Base-by-base conservation (phyloP, 2,797 vertebrate species). In the Brachymystax lenok region DNA sequence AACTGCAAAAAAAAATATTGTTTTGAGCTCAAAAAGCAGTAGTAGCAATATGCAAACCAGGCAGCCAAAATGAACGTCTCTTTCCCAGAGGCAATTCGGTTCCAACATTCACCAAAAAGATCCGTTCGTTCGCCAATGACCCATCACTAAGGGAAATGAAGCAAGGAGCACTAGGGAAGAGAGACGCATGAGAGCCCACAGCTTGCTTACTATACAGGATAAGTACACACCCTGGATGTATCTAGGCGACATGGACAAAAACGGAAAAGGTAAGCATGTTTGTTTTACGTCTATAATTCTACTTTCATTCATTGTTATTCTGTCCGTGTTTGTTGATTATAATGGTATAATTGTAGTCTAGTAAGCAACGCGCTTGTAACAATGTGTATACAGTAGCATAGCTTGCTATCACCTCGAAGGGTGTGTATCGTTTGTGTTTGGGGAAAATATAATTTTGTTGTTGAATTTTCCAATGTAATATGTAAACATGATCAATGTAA, bases 251-350 rank as follows among this genome's bases (percentile, higher is more conserved):
- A 83, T 87, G 80, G 87, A 88, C 59, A 85, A 21, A 46, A 79
- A 59, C 61, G 76, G 68, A 54, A 83, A 88, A 91, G 90, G 93
- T 94, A 80, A 86, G 86, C 5, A 4, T 67, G 2, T 5, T n/a
- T 59, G 54, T 59, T 24, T 61, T 21, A 21, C n/a, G 2, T 21
- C 19, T 21, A 3, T 5, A 61, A 3, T 10, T 61, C 7, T 10
- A 61, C n/a, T 61, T 61, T 19, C 56, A 61, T 61, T 61, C 56
- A 24, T 61, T 61, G 19, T 6, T 61, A 61, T 61, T 21, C 19
- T 61, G 7, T 61, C 56, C 1, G 19, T 61, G 56, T 21, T 56
- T 7, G 52, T 19, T 56, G 6, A 46, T 24, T 33, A 33, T 33
- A 33, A 30, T 5, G 33, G 4, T 3, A 46, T 3, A 46, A 13